Percentiles rank a stretch among this genome's conserved stretches.
Evolutionary conservation across 2,113 vertebrate genomes (phyloP).

Genomic region (Microtus pennsylvanicus): DNA sequence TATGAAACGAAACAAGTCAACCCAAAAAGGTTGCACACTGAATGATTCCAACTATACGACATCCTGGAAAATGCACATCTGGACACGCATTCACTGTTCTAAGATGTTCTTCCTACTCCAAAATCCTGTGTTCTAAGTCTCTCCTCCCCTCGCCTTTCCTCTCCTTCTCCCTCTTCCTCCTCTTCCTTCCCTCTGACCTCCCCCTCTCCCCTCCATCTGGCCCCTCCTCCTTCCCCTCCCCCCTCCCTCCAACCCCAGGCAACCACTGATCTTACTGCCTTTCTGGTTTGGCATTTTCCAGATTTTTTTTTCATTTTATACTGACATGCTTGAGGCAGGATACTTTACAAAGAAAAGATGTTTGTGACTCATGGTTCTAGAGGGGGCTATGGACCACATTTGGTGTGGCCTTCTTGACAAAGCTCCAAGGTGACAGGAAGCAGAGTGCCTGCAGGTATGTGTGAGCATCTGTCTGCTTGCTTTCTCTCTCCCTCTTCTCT

Average conservation of each 20-base stretch:
- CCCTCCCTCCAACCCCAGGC: neutral
- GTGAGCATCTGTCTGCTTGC: neutral
- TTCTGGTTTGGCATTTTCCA: slow-evolving; percentile 1
- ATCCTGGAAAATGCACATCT: neutral
- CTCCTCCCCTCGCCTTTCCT: no score
- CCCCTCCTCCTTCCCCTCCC: no score
- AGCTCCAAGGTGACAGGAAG: neutral
- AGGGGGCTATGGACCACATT: neutral
- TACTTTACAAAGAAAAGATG: neutral
- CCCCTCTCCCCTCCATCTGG: neutral
- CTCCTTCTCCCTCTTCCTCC: rapidly evolving
- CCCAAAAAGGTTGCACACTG: neutral
- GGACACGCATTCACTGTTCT: neutral
- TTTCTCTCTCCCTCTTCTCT: neutral
- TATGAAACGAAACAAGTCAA: neutral
- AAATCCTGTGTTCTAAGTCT: neutral
- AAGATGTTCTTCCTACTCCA: neutral
- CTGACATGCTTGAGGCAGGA: neutral
- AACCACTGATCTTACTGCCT: neutral
- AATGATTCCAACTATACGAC: neutral
- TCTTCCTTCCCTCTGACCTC: no score
- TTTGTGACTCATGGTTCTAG: neutral
- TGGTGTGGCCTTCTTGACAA: neutral
- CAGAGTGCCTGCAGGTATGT: neutral
- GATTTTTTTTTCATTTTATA: neutral